Base-by-base conservation (phyloP, 1,140 invertebrate genomes). In the Colletes latitarsis region DNA sequence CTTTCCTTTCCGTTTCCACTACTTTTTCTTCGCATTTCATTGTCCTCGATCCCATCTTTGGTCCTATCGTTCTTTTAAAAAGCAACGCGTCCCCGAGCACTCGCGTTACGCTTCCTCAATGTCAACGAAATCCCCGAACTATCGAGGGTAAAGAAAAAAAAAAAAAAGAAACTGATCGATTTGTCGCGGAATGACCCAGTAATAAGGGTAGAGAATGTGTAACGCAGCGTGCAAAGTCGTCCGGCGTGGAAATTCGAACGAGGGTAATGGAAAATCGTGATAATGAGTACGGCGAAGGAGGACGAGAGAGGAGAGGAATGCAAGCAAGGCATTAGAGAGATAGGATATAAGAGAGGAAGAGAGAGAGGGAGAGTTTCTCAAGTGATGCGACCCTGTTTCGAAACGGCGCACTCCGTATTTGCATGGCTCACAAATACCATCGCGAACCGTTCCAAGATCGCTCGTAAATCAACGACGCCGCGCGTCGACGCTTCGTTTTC, bases 251-350 rank as follows among this genome's bases (percentile, higher is more conserved):
- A 79, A 88, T 88, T 85, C 83, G 80, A 84, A 84, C 75, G 84
- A 87, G 84, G 82, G 71, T 86, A 86, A 88, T 83, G 83, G 82
- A 87, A 88, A 84, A 81, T 75, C 60, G 76, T 64, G 80, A 83
- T 83, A 85, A 82, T 82, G 79, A 68, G 57, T 4, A 77, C 52
- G 71, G 1, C 8, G 75, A 53, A 57, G 46, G 77, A 80, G 81
- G 66, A 66, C 17, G 77, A 53, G 70, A 53, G 70, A 81, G 19
- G 53, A 57, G 58, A 72, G 71, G 55, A 53, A 71, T 15, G 64
- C 46, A 43, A 21, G 46, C 41, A 21, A 73, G 69, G 57, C 63
- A 82, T 77, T 76, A 69, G 64, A 77, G 43, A 53, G 81, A 80
- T 55, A 71, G 70, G 49, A 60, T 17, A 9, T 39, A 69, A 58